Base-by-base conservation (phyloP, 2,113 vertebrate species). In the Ovibos moschatus region DNA sequence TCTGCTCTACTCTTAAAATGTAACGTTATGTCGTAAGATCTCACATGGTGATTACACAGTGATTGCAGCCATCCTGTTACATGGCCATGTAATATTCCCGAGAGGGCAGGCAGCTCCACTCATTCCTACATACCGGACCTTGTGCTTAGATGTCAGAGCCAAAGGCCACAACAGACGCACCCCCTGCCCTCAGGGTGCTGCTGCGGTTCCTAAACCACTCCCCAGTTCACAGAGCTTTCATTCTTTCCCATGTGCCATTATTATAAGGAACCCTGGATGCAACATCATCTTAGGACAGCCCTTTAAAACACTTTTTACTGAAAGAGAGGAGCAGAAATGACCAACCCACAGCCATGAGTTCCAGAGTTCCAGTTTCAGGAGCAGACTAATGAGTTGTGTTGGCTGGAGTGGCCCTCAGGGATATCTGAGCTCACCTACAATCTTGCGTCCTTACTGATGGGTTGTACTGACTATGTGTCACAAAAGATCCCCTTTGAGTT, bases 121-220 rank as follows among this genome's bases (percentile, higher is more conserved):
- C 0, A 1, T 2, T 14, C 28, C 30, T 12, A 0, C 0, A 3
- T 7, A 9, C 45, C 0, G 1, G 7, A 53, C 36, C 15, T 30
- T 36, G 62, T 3, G 43, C 79, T 89, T 15, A 21, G 85, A 28
- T 1, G 2, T 57, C 6, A 2, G 78, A n/a, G 47, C 36, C 17
- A 28, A 51, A 87, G 58, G 10, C 45, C 62, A 28, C 45, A 1
- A 3, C 5, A 76, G 3, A 7, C 3, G 7, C 2, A 2, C 19
- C 27, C 25, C n/a, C n/a, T 67, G 50, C 25, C 76, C 85, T 21
- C 2, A 1, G 0, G 43, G 50, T 0, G 1, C 78, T 3, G 28
- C 78, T 27, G 0, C 0, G 0, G 21, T 2, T 3, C 47, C 71
- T 5, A 33, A 43, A 15, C 47, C 60, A 12, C 95, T 12, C 28